phyloP scores from a whole-genome alignment of 1,140 invertebrate species.

The Delia radicum region DNA sequence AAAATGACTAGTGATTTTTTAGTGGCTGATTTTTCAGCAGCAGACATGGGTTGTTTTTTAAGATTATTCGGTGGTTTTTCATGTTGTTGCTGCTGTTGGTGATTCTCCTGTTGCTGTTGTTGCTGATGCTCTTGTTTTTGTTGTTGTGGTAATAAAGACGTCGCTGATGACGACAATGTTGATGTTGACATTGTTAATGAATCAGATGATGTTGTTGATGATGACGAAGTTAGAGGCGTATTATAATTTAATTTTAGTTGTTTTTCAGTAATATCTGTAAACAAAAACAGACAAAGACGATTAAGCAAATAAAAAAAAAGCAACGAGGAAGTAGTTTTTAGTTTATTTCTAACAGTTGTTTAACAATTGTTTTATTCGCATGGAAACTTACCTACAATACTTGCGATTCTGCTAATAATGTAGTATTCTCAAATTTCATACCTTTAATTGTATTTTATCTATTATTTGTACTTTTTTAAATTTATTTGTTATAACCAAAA shows the following conservation, averaged over 20 bases:
- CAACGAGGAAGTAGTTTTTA: neutral
- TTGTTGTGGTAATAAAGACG: neutral
- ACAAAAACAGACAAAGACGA: neutral
- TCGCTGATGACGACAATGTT: neutral
- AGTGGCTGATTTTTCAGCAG: constrained; percentile 50
- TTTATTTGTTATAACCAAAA: neutral
- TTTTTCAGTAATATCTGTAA: constrained; percentile 1
- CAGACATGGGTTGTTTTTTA: constrained; percentile 40
- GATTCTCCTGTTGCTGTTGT: neutral
- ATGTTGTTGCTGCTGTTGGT: constrained; percentile 9
- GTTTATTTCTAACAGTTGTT: neutral
- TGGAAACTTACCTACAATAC: constrained; percentile 1
- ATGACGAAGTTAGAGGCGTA: neutral
- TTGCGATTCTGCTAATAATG: neutral
- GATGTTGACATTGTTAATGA: neutral
- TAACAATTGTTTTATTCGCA: neutral
- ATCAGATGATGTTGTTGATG: neutral
- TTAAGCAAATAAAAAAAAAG: neutral
- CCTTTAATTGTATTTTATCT: too few species aligned
- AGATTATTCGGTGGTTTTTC: constrained; percentile 30
- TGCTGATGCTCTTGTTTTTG: neutral
- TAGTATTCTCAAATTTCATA: neutral
- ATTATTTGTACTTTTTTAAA: neutral
- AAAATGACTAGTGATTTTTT: constrained; percentile 54
- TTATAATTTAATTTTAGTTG: constrained; percentile 1